Base-by-base conservation (phyloP, 2,113 vertebrate species). In the Meriones unguiculatus region DNA sequence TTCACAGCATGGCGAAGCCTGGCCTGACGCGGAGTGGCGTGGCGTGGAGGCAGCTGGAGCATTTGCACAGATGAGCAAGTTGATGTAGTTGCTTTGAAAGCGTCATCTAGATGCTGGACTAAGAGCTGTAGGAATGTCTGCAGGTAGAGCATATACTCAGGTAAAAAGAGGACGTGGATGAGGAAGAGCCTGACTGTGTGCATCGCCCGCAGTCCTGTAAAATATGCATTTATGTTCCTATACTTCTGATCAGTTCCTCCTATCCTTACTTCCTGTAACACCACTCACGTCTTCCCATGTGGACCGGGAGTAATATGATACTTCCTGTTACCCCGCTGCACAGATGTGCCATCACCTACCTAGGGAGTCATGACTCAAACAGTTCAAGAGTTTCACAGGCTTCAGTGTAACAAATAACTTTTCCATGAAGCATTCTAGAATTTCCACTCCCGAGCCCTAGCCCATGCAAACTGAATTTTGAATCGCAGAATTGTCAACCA, bases 181-280 rank as follows among this genome's bases (percentile, higher is more conserved):
- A 18, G 38, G 1, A 9, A 62, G 4, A 0, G 17, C 2, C 11
- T 18, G 86, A 32, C 28, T 50, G 50, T 50, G 12, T 9, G 10
- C 14, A 9, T 0, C 1, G 1, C 5, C 12, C 4, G 18, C n/a
- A 38, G 35, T 65, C 88, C 20, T 24, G 28, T 24, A 5, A 15
- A 84, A 10, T 93, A 30, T 2, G 20, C 7, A 52, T 41, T 32
- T 62, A 30, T 14, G 11, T 35, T 35, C 59, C 5, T 2, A 0
- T 35, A 24, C 30, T 69, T 81, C 78, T 46, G 12, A 64, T 72
- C 69, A 38, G 1, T 30, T 20, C 0, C 20, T 14, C 38, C 14
- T 7, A 18, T 20, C 50, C 17, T 84, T 32, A 38, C 77, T 87
- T 62, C 24, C 5, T 6, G 7, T 64, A n/a, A 4, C 30, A 7